Base-by-base conservation (phyloP, 2,113 vertebrate genomes). In the Tauraco erythrolophus region DNA sequence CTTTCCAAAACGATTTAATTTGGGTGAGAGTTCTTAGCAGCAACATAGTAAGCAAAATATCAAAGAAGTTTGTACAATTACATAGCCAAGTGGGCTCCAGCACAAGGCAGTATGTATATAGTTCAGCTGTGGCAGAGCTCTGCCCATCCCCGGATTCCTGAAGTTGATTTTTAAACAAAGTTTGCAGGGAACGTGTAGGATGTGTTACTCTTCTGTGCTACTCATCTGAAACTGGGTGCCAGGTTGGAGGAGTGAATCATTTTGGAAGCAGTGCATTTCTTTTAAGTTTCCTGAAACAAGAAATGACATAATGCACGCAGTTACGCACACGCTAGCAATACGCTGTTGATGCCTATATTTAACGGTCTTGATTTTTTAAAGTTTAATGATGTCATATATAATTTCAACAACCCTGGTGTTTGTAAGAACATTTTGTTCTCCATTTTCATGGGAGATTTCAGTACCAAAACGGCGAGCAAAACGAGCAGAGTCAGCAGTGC, bases 11-110 rank as follows among this genome's bases (percentile, higher is more conserved):
- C 45, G 11, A 53, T 81, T 92, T 91, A 68, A 94, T 92, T 92
- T 85, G n/a, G n/a, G 37, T 81, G 65, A 88, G 94, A 91, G 87
- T 89, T 97, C 91, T 92, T 79, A 88, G 84, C 37, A 58, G 54
- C 28, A 89, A 43, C 51, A 71, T 46, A 84, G 84, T 35, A 83
- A 54, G 56, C 62, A 93, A 89, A 86, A 86, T 92, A 96, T 60
- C 68, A 88, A 94, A 93, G 81, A 86, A 65, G 88, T 94, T 80
- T 70, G 54, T 81, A 68, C 72, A 94, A 84, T 58, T 92, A 62
- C 79, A 70, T 10, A 90, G 94, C 46, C 88, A 62, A 74, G 68
- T 22, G 75, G 71, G 71, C 39, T 96, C 84, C 90, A 62, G 88
- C 51, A 78, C 30, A 45, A 94, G 71, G 79, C 72, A 86, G 0